A percentile compares a stretch with the other conserved stretches of the same genome.
Conservation (phyloP, 1,140 invertebrate species). For the Neotoxoptera formosana region DNA sequence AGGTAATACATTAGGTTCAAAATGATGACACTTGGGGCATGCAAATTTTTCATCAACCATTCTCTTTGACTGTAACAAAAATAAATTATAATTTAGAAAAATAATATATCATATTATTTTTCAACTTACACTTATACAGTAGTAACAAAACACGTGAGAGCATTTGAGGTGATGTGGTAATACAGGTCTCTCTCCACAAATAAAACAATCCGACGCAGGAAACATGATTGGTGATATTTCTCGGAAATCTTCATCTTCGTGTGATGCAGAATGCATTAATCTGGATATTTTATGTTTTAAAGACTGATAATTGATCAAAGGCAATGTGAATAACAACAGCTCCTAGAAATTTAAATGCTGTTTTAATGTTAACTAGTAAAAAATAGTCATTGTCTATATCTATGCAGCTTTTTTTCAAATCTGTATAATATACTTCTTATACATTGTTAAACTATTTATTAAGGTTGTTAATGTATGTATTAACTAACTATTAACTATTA, state of each 20-base stretch:
- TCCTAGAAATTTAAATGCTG: slow-evolving; percentile 65
- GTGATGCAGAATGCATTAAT: slow-evolving; percentile 5
- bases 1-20: slow-evolving; percentile 41
- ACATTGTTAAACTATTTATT: too few species aligned
- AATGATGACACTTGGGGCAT: slow-evolving; percentile 60
- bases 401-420: too few species aligned
- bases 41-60: slow-evolving; percentile 60
- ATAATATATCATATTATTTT: background rate
- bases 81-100: slow-evolving; percentile 26
- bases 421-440: too few species aligned
- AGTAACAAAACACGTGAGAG: slow-evolving; percentile 63
- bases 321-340: slow-evolving; percentile 68
- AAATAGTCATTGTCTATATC: too few species aligned
- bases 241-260: background rate
- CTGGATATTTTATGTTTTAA: slow-evolving; percentile 60
- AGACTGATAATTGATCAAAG: slow-evolving; percentile 69
- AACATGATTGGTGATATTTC: slow-evolving; percentile 53
- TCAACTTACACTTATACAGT: slow-evolving; percentile 63
- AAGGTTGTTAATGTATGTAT: too few species aligned
- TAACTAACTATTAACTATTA: too few species aligned
- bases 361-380: background rate
- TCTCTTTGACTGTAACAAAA: slow-evolving; percentile 60
- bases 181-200: slow-evolving; percentile 62
- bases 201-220: slow-evolving; percentile 60
- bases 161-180: slow-evolving; percentile 62